Evolutionary conservation across 2,888 invertebrate genomes (phyloP), one percentile per base, ranked within the genome.

Genomic region (Cataglyphis rosenhaueri): DNA sequence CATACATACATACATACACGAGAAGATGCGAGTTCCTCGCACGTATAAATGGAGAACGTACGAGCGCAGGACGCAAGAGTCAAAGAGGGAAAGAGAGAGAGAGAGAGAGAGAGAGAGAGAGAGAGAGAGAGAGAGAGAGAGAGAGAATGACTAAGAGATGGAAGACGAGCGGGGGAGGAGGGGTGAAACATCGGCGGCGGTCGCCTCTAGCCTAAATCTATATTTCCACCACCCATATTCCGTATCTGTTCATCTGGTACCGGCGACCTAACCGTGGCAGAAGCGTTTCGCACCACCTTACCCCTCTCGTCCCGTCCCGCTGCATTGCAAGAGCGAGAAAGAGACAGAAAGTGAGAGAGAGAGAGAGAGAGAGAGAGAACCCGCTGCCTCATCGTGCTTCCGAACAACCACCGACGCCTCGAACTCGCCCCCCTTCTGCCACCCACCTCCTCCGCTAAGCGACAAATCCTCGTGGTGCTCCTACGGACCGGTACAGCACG

Each of bases 181-280:
- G 84, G 79, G 73, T 55, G 66, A 65, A 61, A 61, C 78, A 87
- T 88, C 70, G 88, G 87, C 71, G 88, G 87, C 74, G 90, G 86
- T 88, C 81, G 90, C 87, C 86, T 90, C 91, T 89, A 91, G 92
- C 93, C 93, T 93, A 93, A 93, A 93, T 93, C 94, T 93, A 93
- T 93, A 93, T 93, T 93, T 92, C 93, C 89, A 90, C 87, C 87
- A 86, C 85, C 91, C 90, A 90, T 92, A 91, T 92, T 89, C 92
- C 91, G 91, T 93, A 93, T 93, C 93, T 93, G 93, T 92, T 93
- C 92, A 94, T 93, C 93, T 93, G 92, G 90, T 91, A 87, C 91
- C 92, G 91, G 85, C 87, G 85, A 86, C 84, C 82, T 88, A 86
- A 87, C 85, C 85, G 81, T 86, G 84, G 86, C 85, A 79, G 87